Percentiles rank a stretch among this genome's conserved stretches.
These are phyloP conservation scores for Canis aureus DNA, from an alignment of 2,113 vertebrate genomes.

Conservation along the genomic window DNA sequence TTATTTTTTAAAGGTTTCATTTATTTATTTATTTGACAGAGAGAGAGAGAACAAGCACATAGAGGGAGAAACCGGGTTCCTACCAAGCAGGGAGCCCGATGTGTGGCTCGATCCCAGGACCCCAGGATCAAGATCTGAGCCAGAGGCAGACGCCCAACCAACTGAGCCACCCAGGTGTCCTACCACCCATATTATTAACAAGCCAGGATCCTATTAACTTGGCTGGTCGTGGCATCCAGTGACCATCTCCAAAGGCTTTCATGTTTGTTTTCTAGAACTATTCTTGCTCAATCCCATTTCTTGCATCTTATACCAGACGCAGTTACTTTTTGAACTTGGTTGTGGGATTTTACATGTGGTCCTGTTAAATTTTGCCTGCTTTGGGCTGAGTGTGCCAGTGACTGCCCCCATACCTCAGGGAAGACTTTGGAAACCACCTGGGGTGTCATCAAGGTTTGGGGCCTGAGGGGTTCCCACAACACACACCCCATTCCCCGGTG, in stretches of 20 bases:
- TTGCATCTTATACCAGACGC: too few relatives aligned
- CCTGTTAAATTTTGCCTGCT: not conserved
- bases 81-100: too few relatives aligned
- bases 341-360: not conserved
- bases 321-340: not conserved
- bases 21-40: too few relatives aligned
- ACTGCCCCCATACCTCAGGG: not conserved
- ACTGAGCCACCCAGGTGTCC: too few relatives aligned
- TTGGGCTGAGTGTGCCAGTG: not conserved
- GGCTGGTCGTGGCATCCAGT: not conserved
- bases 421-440: not conserved
- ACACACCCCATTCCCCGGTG: not conserved
- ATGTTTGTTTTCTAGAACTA: not conserved
- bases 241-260: not conserved
- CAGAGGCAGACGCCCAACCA: too few relatives aligned
- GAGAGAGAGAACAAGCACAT: too few relatives aligned
- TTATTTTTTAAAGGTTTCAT: too few relatives aligned
- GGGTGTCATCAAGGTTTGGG: not conserved
- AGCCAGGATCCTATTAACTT: accelerated
- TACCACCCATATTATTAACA: not conserved
- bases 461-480: not conserved
- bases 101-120: too few relatives aligned
- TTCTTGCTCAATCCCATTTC: not conserved
- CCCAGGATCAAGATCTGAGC: too few relatives aligned
- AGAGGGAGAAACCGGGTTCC: too few relatives aligned